These are phyloP conservation scores for Lasioglossum calceatum DNA, from an alignment of 2,888 invertebrate genomes.

Conservation along the genomic window DNA sequence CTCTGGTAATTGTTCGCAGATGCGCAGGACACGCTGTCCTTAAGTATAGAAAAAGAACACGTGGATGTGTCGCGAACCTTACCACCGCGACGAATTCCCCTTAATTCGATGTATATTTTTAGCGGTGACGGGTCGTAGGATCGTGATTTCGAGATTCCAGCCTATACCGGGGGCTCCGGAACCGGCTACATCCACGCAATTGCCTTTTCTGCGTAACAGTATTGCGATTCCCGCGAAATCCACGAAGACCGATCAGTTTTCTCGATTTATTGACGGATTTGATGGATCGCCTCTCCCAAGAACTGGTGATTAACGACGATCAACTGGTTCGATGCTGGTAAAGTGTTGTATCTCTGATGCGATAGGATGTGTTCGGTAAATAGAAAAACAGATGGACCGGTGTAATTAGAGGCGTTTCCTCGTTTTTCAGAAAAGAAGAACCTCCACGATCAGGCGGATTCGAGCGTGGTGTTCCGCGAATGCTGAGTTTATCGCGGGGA, in stretches of 20 bases:
- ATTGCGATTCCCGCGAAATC: not conserved
- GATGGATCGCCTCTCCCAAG: not conserved
- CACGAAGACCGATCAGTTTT: not conserved
- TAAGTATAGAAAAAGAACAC: conserved; percentile 18
- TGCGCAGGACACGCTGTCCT: conserved; percentile 42
- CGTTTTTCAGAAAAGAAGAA: not conserved
- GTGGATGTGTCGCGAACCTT: not conserved
- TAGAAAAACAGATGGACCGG: not conserved
- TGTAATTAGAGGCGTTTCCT: not conserved
- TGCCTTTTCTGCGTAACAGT: not conserved
- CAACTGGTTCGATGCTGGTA: not conserved
- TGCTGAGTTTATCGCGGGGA: not conserved
- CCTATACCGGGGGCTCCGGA: not conserved
- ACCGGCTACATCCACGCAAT: not conserved
- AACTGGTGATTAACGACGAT: not conserved
- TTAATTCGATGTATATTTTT: conserved; percentile 57
- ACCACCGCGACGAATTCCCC: conserved; percentile 49
- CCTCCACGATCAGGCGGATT: too few relatives aligned
- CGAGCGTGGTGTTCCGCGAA: not conserved
- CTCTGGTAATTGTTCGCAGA: conserved; percentile 62
- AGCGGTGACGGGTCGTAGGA: conserved; percentile 44
- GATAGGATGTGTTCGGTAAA: not conserved
- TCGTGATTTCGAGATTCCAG: conserved; percentile 35
- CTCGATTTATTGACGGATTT: not conserved
- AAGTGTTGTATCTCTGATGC: not conserved